phyloP scores from a whole-genome alignment of 2,888 invertebrate genomes.

The Meta bourneti region DNA sequence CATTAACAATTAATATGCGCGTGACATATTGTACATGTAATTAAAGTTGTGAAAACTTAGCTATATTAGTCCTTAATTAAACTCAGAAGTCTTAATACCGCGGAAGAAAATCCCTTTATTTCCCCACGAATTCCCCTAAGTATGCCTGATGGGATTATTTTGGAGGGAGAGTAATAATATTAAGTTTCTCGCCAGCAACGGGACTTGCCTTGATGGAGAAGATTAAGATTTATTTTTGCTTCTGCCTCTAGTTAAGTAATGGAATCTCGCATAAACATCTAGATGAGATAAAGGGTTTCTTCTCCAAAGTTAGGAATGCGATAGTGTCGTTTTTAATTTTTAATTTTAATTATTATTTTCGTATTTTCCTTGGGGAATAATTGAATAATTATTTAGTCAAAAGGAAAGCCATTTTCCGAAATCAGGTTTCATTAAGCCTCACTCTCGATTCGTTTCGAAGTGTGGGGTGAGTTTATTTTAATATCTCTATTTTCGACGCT shows the following conservation, averaged over 20 bases:
- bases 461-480: neutral
- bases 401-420: neutral
- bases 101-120: constrained; percentile 70
- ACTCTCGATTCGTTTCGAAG: neutral
- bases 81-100: constrained; percentile 37
- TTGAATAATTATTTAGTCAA: neutral
- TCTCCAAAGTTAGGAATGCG: neutral
- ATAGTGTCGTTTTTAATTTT: neutral
- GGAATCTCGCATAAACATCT: too few relatives aligned
- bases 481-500: too few relatives aligned
- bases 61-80: constrained; percentile 73
- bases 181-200: constrained; percentile 17
- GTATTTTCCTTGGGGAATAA: neutral
- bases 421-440: neutral
- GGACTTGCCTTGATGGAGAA: neutral
- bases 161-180: constrained; percentile 48
- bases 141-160: constrained; percentile 55
- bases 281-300: neutral
- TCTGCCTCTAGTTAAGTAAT: too few relatives aligned
- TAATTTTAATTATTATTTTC: neutral
- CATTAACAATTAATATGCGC: constrained; percentile 68
- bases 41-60: constrained; percentile 64
- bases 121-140: constrained; percentile 61
- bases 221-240: neutral
- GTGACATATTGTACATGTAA: constrained; percentile 63